phyloP scores from a whole-genome alignment of 2,888 invertebrate species.

The Drosophila diplacantha region DNA sequence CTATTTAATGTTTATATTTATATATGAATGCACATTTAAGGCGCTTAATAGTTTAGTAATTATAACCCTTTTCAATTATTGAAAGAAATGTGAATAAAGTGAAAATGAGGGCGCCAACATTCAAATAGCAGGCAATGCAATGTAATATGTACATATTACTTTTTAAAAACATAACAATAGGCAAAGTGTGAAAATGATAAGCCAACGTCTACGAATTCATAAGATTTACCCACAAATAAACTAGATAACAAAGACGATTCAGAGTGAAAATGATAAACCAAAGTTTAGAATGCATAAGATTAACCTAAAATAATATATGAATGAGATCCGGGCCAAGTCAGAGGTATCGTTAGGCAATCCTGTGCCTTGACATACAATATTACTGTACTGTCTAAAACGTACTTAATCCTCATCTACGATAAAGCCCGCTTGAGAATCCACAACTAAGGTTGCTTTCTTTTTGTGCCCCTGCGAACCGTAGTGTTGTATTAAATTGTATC shows the following conservation, averaged over 20 bases:
- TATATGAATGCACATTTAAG: too few relatives aligned
- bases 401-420: neutral
- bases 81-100: too few relatives aligned
- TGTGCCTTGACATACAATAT: neutral
- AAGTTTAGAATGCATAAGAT: neutral
- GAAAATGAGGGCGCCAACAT: too few relatives aligned
- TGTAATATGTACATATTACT: neutral
- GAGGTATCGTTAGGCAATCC: neutral
- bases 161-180: neutral
- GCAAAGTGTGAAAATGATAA: neutral
- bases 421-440: neutral
- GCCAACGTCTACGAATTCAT: neutral
- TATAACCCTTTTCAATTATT: too few relatives aligned
- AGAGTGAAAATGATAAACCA: neutral
- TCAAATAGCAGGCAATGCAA: too few relatives aligned
- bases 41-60: too few relatives aligned
- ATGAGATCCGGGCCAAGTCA: neutral
- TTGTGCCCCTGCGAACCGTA: slow-evolving; percentile 1
- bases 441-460: neutral
- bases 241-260: neutral
- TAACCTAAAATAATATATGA: neutral
- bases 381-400: neutral
- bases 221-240: neutral
- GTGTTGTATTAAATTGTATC: slow-evolving; percentile 6
- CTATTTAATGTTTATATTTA: too few relatives aligned